Evolutionary conservation across 53 echinoderm and acorn worm species (phyloP).

Genomic region (Hippasteria phrygiana): DNA sequence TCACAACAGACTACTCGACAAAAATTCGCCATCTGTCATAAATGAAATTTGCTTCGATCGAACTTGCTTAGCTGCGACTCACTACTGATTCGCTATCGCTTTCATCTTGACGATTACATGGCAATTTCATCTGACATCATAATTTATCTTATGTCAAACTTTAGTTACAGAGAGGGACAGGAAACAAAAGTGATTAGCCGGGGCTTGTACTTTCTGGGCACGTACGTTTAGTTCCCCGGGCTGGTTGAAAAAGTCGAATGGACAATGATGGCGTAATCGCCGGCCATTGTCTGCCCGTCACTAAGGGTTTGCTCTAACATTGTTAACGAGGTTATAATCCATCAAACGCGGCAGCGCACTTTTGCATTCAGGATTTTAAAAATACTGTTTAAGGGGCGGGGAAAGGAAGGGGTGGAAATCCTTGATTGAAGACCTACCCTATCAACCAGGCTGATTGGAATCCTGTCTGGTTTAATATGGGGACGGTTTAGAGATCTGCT

Average conservation of each 20-base stretch:
- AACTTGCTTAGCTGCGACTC: neutral
- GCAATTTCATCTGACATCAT: slow-evolving; percentile 24
- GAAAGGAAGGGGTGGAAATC: neutral
- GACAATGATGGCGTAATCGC: slow-evolving; percentile 19
- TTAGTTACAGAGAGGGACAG: neutral
- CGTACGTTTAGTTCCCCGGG: slow-evolving; percentile 2
- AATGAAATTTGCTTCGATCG: neutral
- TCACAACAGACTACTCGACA: neutral
- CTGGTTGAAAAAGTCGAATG: slow-evolving; percentile 40
- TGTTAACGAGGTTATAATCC: neutral
- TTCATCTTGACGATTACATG: neutral
- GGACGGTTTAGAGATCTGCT: too few relatives aligned
- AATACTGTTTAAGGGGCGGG: neutral
- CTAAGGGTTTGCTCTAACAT: neutral
- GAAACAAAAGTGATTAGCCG: neutral
- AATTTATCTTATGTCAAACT: neutral
- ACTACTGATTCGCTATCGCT: neutral
- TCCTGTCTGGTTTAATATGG: too few relatives aligned
- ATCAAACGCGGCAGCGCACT: neutral
- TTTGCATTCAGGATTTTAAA: neutral
- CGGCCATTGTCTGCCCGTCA: slow-evolving; percentile 14
- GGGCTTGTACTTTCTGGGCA: neutral
- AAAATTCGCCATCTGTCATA: neutral
- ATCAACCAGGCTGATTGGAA: too few relatives aligned
- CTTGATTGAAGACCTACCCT: too few relatives aligned